phyloP scores from a whole-genome alignment of 2,113 vertebrate species.

The Proterorhinus semilunaris region DNA sequence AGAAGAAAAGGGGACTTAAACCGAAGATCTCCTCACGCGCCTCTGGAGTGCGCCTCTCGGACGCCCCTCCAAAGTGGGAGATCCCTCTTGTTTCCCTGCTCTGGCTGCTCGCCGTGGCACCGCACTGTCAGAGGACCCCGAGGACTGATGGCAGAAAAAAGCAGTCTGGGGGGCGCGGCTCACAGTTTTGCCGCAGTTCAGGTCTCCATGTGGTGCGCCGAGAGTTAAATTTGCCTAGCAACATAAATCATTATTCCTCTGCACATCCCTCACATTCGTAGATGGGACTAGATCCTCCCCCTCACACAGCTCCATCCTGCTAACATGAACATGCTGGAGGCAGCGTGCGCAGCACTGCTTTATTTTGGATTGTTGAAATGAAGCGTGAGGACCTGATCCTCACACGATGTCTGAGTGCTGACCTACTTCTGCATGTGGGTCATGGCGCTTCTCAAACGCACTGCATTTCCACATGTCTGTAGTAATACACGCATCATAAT shows the following conservation, averaged over 20 bases:
- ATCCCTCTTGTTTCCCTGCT: constrained; percentile 21
- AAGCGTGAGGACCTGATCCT: constrained; percentile 68
- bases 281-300: neutral
- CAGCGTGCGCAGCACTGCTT: constrained; percentile 16
- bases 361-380: constrained; percentile 44
- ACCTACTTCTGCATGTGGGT: constrained; percentile 75
- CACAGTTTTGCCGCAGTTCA: constrained; percentile 76
- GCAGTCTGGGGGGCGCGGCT: constrained; percentile 74
- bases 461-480: neutral
- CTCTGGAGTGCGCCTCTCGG: neutral
- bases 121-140: constrained; percentile 68
- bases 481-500: neutral
- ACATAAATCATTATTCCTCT: constrained; percentile 55
- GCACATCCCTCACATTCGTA: constrained; percentile 17
- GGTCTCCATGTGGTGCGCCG: constrained; percentile 57
- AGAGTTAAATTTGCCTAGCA: constrained; percentile 68
- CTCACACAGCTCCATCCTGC: neutral
- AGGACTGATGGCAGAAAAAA: constrained; percentile 67
- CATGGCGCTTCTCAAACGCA: constrained; percentile 43
- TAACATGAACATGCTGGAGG: neutral
- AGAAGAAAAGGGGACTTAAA: neutral
- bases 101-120: constrained; percentile 53
- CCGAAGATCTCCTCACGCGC: neutral
- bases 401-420: constrained; percentile 73
- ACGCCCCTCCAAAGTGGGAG: constrained; percentile 37